These are phyloP conservation scores for Pogonophryne albipinna DNA, from an alignment of 2,797 vertebrate species.

Conservation along the genomic window DNA sequence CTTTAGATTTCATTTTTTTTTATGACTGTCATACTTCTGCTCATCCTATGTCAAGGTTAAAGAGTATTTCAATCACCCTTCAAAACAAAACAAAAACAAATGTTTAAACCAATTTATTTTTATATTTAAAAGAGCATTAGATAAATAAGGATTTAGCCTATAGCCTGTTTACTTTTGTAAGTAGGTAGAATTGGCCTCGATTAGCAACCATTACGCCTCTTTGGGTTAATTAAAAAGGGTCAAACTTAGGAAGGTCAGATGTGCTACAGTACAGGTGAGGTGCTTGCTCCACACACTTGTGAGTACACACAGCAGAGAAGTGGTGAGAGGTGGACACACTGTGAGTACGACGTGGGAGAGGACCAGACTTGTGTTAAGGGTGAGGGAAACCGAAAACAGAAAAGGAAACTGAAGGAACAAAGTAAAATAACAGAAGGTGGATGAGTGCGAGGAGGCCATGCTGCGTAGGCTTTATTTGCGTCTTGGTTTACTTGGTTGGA, in stretches of 20 bases:
- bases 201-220: slow-evolving; percentile 34
- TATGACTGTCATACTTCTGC: not conserved
- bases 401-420: slow-evolving; percentile 51
- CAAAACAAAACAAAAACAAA: slow-evolving; percentile 13
- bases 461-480: slow-evolving; percentile 97
- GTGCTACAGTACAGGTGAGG: slow-evolving; percentile 51
- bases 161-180: slow-evolving; percentile 5
- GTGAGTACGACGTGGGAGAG: slow-evolving; percentile 77
- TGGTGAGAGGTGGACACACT: slow-evolving; percentile 75
- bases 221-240: slow-evolving; percentile 25
- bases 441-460: slow-evolving; percentile 98
- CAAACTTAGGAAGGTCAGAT: slow-evolving; percentile 28
- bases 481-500: slow-evolving; percentile 99
- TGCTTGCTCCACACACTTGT: slow-evolving; percentile 58
- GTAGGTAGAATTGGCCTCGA: not conserved
- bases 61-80: slow-evolving; percentile 1
- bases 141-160: not conserved
- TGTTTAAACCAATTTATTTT: slow-evolving; percentile 11
- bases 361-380: slow-evolving; percentile 55
- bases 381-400: slow-evolving; percentile 57
- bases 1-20: not conserved
- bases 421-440: slow-evolving; percentile 81
- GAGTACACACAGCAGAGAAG: slow-evolving; percentile 76
- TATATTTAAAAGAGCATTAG: slow-evolving; percentile 3
- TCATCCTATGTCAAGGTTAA: not conserved